These are phyloP conservation scores for Lathronympha strigana DNA, from an alignment of 2,888 invertebrate species.

Conservation along the genomic window DNA sequence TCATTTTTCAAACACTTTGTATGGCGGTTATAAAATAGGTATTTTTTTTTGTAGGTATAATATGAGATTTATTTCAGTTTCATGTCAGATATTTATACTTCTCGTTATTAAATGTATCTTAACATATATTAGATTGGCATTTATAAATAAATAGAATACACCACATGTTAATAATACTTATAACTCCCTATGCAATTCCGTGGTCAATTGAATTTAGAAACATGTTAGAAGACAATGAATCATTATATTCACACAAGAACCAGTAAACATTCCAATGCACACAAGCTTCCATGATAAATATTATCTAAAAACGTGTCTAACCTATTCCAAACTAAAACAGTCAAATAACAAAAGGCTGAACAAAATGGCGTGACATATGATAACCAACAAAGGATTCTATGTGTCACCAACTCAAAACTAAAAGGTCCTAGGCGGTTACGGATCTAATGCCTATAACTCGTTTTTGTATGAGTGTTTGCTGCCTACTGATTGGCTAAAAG, in stretches of 20 bases:
- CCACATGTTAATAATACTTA: no score
- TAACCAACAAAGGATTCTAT: conserved; percentile 70
- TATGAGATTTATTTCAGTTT: no score
- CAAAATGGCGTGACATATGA: conserved; percentile 63
- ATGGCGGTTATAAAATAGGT: no score
- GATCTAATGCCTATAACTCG: background rate
- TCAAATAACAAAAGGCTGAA: conserved; percentile 58
- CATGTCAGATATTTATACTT: no score
- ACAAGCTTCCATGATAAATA: conserved; percentile 11
- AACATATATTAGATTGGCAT: no score
- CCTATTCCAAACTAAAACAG: conserved; percentile 20
- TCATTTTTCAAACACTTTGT: no score
- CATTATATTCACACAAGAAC: background rate
- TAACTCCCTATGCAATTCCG: background rate
- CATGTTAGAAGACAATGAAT: conserved; percentile 14
- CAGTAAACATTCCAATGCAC: background rate
- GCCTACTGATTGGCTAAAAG: conserved; percentile 80
- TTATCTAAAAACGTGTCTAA: conserved; percentile 27
- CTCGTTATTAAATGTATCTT: no score
- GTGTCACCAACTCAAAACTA: conserved; percentile 30
- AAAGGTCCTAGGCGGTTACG: background rate
- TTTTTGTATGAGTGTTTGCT: conserved; percentile 53
- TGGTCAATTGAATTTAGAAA: background rate
- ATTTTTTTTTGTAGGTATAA: no score
- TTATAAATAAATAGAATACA: no score